Evolutionary conservation across 2,113 vertebrate species (phyloP), one percentile per base, ranked within the genome.

Genomic region (Gymnocephalus cernua): DNA sequence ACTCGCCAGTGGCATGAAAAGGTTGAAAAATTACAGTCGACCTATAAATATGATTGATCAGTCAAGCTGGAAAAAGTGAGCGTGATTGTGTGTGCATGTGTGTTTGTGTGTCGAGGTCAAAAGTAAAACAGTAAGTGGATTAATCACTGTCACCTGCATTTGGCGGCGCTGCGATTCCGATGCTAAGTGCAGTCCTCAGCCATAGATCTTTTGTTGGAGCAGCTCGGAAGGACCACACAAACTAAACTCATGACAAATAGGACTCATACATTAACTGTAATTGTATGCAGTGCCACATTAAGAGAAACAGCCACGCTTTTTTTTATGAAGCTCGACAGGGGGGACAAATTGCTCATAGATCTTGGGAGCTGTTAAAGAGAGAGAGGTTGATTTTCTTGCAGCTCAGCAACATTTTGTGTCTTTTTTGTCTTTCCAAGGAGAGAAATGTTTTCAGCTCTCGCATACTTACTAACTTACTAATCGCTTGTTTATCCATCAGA

Each of bases 251-350:
- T 79, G 78, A 91, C 80, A 86, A 87, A 88, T 41, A 74, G 73
- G 65, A 21, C 74, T 79, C 83, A 56, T 80, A 57, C 76, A 84
- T 90, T 87, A 90, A n/a, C 48, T 68, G 47, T 80, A 67, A 89
- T 83, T 78, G 65, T 66, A 88, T 89, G 32, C 84, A 76, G 29
- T 57, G 81, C 41, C 84, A 67, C 74, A 81, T 77, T 79, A 68
- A 56, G 68, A 89, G 68, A 77, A 82, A 82, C 73, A 23, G 75
- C 48, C 53, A 44, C 1, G 45, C 38, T 48, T 44, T 64, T 77
- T 68, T 25, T 54, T 25, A 57, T n/a, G 9, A 0, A 58, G 69
- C 70, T 63, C 48, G 7, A 35, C 51, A 12, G 80, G 80, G 14
- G 74, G 50, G 73, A 21, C 6, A 85, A 82, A 77, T 63, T 78